These are phyloP conservation scores for Lampris incognitus DNA, from an alignment of 2,113 vertebrate genomes.

Conservation along the genomic window DNA sequence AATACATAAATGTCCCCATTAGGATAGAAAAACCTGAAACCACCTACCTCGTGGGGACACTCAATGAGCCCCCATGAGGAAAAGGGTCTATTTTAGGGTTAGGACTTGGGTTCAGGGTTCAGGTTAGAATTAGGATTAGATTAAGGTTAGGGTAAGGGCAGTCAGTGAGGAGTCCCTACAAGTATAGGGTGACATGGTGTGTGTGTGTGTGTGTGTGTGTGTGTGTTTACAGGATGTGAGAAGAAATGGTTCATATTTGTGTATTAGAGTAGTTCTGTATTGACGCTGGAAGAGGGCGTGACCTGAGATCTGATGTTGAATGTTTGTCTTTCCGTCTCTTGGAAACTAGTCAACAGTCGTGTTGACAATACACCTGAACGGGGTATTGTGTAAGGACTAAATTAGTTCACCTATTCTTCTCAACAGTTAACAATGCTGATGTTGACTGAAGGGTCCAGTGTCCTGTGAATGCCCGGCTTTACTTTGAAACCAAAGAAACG, in stretches of 20 bases:
- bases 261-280: neutral
- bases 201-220: neutral
- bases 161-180: too few species aligned
- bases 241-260: too few species aligned
- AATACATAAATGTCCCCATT: too few species aligned
- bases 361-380: slow-evolving; percentile 3
- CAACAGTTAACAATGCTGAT: slow-evolving; percentile 4
- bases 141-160: too few species aligned
- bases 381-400: neutral
- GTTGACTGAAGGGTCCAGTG: slow-evolving; percentile 38
- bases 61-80: too few species aligned
- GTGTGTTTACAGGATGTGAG: neutral
- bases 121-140: too few species aligned
- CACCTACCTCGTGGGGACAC: too few species aligned
- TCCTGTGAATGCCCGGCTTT: slow-evolving; percentile 42
- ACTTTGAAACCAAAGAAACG: slow-evolving; percentile 44
- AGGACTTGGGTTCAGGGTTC: too few species aligned
- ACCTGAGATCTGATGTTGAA: neutral
- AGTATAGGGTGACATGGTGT: too few species aligned
- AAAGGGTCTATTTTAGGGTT: too few species aligned
- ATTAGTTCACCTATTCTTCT: slow-evolving; percentile 27
- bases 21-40: too few species aligned
- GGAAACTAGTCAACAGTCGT: slow-evolving; percentile 1
- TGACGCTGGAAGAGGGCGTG: neutral
- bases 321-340: slow-evolving; percentile 1